A percentile compares a stretch with the other conserved stretches of the same genome.
Evolutionary conservation across 2,888 invertebrate genomes (phyloP).

Genomic region (Ophioninae sp.): DNA sequence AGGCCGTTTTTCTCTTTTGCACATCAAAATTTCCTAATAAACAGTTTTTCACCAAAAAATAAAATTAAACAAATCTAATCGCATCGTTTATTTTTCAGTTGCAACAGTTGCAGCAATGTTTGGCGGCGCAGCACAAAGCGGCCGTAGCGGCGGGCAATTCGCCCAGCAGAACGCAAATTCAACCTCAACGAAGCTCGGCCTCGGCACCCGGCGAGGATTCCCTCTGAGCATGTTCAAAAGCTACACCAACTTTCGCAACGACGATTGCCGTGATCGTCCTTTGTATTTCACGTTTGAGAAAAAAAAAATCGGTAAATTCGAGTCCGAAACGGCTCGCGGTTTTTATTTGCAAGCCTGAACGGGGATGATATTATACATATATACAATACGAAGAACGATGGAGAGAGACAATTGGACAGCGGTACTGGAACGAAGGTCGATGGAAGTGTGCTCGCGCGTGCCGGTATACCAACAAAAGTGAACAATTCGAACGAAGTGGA

Average conservation of each 20-base stretch:
- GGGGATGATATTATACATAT: not conserved
- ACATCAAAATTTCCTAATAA: not conserved
- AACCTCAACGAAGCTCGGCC: constrained; percentile 76
- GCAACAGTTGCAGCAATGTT: constrained; percentile 78
- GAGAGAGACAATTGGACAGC: constrained; percentile 12
- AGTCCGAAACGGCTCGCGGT: constrained; percentile 57
- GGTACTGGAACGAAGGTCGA: constrained; percentile 33
- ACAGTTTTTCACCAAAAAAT: not conserved
- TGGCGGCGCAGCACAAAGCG: constrained; percentile 79
- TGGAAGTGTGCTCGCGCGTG: constrained; percentile 49
- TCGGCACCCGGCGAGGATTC: constrained; percentile 77
- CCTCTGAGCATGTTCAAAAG: constrained; percentile 76
- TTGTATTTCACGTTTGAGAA: constrained; percentile 50
- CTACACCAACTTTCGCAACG: constrained; percentile 60
- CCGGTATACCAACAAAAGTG: not conserved
- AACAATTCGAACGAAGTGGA: constrained; percentile 17
- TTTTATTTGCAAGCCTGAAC: constrained; percentile 19
- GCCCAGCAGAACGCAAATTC: constrained; percentile 76
- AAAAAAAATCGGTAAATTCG: constrained; percentile 67
- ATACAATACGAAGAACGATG: not conserved
- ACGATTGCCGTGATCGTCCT: constrained; percentile 61
- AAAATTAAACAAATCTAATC: not conserved
- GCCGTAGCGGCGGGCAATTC: constrained; percentile 74
- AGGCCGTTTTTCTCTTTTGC: not conserved
- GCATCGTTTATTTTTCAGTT: constrained; percentile 66